phyloP scores from a whole-genome alignment of 2,113 vertebrate genomes.

The Desmodus rotundus region DNA sequence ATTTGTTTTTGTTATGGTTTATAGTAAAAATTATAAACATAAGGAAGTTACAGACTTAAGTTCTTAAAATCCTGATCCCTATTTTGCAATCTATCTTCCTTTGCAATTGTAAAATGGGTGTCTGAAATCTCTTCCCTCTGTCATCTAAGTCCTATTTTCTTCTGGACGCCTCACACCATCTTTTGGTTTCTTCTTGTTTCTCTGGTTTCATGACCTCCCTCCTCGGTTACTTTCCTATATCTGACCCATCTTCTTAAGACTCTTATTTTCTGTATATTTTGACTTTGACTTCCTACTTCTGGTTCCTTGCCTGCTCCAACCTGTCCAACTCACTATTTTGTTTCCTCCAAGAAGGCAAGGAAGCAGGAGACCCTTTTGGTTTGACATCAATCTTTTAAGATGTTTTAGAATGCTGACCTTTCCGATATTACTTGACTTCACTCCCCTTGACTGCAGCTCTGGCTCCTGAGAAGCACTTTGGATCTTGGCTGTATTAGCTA shows the following conservation, averaged over 20 bases:
- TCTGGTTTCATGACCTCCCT: neutral
- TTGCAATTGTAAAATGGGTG: neutral
- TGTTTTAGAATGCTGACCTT: neutral
- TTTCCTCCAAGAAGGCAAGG: neutral
- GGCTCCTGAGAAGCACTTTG: neutral
- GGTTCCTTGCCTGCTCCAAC: neutral
- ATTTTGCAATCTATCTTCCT: neutral
- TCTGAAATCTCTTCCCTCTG: neutral
- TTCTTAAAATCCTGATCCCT: neutral
- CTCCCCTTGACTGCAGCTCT: neutral
- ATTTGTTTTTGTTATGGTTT: neutral
- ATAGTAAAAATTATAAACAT: neutral
- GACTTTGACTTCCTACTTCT: neutral
- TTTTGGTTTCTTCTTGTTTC: neutral
- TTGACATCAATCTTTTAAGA: neutral
- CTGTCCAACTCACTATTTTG: neutral
- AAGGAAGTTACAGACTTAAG: neutral
- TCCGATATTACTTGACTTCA: neutral
- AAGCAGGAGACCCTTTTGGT: neutral
- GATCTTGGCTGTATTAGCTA: neutral
- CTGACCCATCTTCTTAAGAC: neutral
- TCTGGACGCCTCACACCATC: neutral
- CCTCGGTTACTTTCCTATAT: neutral
- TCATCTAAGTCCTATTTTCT: neutral
- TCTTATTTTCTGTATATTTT: neutral